A percentile compares a stretch with the other conserved stretches of the same genome.
phyloP scores from a whole-genome alignment of 2,113 vertebrate species.

The Sarotherodon lohbergeri region DNA sequence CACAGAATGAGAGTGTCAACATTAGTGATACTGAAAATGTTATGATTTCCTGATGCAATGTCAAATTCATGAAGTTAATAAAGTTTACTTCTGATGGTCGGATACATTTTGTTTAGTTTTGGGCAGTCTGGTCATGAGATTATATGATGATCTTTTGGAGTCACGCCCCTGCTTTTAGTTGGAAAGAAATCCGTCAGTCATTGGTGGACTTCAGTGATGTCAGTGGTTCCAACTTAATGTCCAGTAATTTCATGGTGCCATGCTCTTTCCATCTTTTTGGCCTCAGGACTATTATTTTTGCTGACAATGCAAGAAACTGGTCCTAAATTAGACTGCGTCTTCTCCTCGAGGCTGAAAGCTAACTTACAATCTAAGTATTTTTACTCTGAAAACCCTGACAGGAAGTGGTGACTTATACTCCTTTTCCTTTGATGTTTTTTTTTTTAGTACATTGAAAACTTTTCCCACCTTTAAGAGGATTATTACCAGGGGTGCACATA shows the following conservation, averaged over 20 bases:
- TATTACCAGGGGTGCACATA: background rate
- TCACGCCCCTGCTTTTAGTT: background rate
- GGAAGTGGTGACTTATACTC: background rate
- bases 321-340: background rate
- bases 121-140: background rate
- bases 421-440: background rate
- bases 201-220: background rate
- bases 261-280: background rate
- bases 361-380: background rate
- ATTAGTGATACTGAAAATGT: background rate
- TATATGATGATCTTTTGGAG: background rate
- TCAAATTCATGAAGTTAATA: background rate
- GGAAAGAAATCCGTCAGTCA: background rate
- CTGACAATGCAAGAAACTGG: background rate
- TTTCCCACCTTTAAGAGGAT: background rate
- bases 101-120: background rate
- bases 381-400: background rate
- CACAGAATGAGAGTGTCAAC: background rate
- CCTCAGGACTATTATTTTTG: background rate
- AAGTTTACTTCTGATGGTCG: background rate
- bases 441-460: background rate
- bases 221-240: background rate
- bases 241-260: background rate
- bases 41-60: background rate
- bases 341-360: background rate